Base-by-base conservation (phyloP, 2,113 vertebrate species). In the Lasiurus borealis region DNA sequence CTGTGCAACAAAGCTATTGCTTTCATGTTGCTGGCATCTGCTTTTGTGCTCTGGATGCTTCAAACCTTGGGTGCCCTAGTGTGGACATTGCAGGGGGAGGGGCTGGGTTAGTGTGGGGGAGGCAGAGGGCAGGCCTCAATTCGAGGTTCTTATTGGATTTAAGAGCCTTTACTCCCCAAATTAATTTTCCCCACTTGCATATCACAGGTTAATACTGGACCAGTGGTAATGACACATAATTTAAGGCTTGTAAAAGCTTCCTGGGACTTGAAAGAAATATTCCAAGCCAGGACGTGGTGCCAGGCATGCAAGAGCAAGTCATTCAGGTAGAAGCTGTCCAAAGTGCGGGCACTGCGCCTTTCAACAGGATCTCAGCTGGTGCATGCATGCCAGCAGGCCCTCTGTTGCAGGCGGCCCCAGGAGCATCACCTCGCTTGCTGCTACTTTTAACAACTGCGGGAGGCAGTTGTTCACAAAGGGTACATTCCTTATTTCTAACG, bases 121-220 rank as follows among this genome's bases (percentile, higher is more conserved):
- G 72, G 68, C 66, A 21, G 81, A 6, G 0, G 82, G 82, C 57
- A 86, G 69, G 64, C 68, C 93, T 93, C 76, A 7, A 59, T 57
- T 77, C 16, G 8, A 90, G 73, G 40, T 69, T 92, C 92, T 94
- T 90, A 76, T 0, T 96, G 96, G 90, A 88, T 82, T 94, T 93
- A 82, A 96, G 78, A 94, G 75, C 71, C 92, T 96, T 85, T 88
- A 54, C 72, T 91, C 82, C 83, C 66, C 75, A 92, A 78, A 84
- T 90, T 93, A 94, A 93, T 95, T 93, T 95, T 93, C 92, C 91
- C 21, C 40, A 90, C 96, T 95, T 96, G 71, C 66, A 2, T 93
- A 95, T 95, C 96, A 95, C 96, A 97, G 95, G 96, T 97, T 97
- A 97, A 96, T 95, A 96, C 96, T 72, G 96, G 95, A 96, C 95